Evolutionary conservation across 2,113 vertebrate species (phyloP), one percentile per base, ranked within the genome.

Genomic region (Perca fluviatilis): DNA sequence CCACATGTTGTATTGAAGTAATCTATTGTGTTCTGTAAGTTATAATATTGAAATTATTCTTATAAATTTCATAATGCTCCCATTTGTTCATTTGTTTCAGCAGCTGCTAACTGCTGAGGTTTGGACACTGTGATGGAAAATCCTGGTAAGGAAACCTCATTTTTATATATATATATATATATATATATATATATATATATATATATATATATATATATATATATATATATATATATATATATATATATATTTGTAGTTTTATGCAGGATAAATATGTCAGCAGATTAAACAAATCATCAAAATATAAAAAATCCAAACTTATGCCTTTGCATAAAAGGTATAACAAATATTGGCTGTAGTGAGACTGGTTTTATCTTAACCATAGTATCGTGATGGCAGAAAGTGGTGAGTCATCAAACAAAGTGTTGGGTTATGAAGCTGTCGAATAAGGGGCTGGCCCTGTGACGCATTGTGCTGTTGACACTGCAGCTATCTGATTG

Each of bases 41-140:
- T 61, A 10, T 60, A 18, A n/a, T 23, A 21, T 25, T 57, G 57
- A 51, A 1, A n/a, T 30, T 18, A 8, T 36, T n/a, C 0, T n/a
- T n/a, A 30, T 13, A 50, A 1, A 47, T 79, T 54, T 58, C 1
- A 13, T 51, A 54, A 40, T 74, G 0, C 27, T 40, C 6, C 1
- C 0, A 3, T 62, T 33, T 67, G 1, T 66, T 47, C 3, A 33
- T 78, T 71, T 83, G 5, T 87, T 92, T 82, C 86, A 95, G 93
- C 83, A 90, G 72, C 61, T 81, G 81, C 83, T 74, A 77, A 74
- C 86, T 88, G 85, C 85, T 85, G 84, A 78, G 50, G 72, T 85
- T 74, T 71, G 60, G 65, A 83, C 64, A 30, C 78, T 87, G 92
- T 85, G 82, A 95, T 95, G 95, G 95, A 95, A 92, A 93, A 92